These are phyloP conservation scores for Oligia fasciuncula DNA, from an alignment of 2,888 invertebrate species.

Conservation along the genomic window DNA sequence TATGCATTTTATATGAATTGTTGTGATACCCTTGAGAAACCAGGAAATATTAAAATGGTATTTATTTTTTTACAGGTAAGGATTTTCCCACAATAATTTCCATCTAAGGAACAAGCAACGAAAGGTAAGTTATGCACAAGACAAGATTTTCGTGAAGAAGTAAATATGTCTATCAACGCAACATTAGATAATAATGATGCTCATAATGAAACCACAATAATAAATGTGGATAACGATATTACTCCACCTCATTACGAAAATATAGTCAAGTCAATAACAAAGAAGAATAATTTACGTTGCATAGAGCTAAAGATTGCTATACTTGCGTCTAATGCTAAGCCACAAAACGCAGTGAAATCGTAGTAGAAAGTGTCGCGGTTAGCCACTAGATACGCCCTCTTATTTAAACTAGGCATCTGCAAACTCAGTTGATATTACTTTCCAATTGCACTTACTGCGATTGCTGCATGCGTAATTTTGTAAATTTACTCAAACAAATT, in stretches of 20 bases:
- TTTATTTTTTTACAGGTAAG: constrained; percentile 65
- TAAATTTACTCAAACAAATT: constrained; percentile 50
- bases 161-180: constrained; percentile 7
- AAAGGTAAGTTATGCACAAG: constrained; percentile 28
- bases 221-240: constrained; percentile 33
- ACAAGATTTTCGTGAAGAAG: neutral
- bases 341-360: constrained; percentile 80
- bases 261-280: constrained; percentile 54
- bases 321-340: constrained; percentile 67
- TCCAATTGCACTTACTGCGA: constrained; percentile 67
- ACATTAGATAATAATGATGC: constrained; percentile 7
- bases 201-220: constrained; percentile 28
- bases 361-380: constrained; percentile 84
- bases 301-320: constrained; percentile 67
- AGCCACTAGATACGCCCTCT: constrained; percentile 77
- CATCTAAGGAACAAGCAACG: neutral
- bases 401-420: constrained; percentile 83
- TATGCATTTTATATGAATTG: constrained; percentile 2
- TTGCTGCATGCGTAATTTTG: constrained; percentile 51
- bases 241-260: constrained; percentile 45
- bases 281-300: constrained; percentile 57
- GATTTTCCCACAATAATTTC: neutral
- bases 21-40: neutral
- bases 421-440: constrained; percentile 70
- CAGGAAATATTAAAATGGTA: neutral